Evolutionary conservation across 2,113 vertebrate species (phyloP), one percentile per base, ranked within the genome.

Genomic region (Mionectes macconnelli): DNA sequence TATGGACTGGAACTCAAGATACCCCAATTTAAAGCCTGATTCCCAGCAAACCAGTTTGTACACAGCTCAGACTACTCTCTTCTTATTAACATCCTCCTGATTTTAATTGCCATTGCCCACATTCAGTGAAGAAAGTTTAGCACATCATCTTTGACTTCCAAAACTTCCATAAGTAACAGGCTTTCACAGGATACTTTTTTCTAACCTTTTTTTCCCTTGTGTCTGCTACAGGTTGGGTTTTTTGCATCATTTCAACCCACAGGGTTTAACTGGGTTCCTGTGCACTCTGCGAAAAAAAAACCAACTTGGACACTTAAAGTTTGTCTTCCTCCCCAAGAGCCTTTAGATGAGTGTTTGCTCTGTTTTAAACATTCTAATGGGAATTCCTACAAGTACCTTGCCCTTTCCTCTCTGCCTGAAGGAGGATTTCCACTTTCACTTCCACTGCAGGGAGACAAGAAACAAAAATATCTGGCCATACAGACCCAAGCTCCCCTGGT

Each of bases 351-450:
- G 23, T 39, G 22, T 89, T 81, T 67, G 45, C 47, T 95, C 73
- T 81, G n/a, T 73, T 97, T 96, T 52, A 93, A 56, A 72, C 16
- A 60, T 89, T 67, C 88, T 47, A 30, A 18, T 73, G 84, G 72
- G 81, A 96, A 85, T 96, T 92, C 28, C 83, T 75, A 94, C 93
- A 96, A 96, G 75, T 53, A 79, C 24, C 14, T 80, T 97, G 68
- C 88, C 86, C 88, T 94, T 94, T 97, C 91, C 52, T 89, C 92
- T 92, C 70, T 86, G 70, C 69, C 83, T 82, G 87, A 33, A 87
- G 89, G 70, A 69, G 62, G 14, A 93, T 52, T 77, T 90, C 47
- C 9, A 23, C 74, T 94, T n/a, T 72, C 55, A 19, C 74, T 94
- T n/a, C 74, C 55, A 19, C 33, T 73, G 60, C 20, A 76, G 31